These are phyloP conservation scores for Chromis chromis DNA, from an alignment of 2,797 vertebrate genomes.

Conservation along the genomic window DNA sequence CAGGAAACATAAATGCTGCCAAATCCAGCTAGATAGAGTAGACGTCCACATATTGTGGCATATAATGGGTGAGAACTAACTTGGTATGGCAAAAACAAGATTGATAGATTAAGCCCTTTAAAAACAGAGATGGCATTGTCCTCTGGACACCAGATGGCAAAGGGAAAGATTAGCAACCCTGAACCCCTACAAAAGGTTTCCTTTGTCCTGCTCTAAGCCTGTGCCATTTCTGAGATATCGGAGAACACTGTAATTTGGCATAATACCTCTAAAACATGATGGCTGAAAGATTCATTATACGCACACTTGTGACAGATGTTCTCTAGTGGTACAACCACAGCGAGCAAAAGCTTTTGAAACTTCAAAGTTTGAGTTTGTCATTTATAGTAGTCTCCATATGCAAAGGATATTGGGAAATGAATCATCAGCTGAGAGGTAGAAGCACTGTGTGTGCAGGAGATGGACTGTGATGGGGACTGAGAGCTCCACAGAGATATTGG, in stretches of 20 bases:
- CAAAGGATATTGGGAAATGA: conserved; percentile 6
- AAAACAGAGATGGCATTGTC: conserved; percentile 74
- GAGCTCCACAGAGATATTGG: conserved; percentile 45
- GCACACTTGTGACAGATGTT: conserved; percentile 44
- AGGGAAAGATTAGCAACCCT: conserved; percentile 71
- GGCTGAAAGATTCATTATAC: conserved; percentile 47
- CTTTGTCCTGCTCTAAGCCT: conserved; percentile 66
- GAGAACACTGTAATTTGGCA: conserved; percentile 63
- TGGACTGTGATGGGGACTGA: conserved; percentile 23
- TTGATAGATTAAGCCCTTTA: conserved; percentile 54
- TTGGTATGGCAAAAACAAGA: conserved; percentile 42
- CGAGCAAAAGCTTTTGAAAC: not conserved
- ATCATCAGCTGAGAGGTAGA: conserved; percentile 14
- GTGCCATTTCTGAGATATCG: conserved; percentile 66
- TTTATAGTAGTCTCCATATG: conserved; percentile 12
- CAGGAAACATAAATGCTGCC: conserved; percentile 16
- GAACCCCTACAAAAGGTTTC: conserved; percentile 60
- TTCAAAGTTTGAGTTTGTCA: conserved; percentile 23
- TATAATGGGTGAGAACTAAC: conserved; percentile 53
- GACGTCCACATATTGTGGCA: conserved; percentile 13
- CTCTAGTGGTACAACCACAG: not conserved
- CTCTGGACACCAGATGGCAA: conserved; percentile 75
- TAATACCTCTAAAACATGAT: conserved; percentile 55
- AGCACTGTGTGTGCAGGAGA: conserved; percentile 7
- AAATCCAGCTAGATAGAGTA: conserved; percentile 31